These are phyloP conservation scores for Drosophila monieri DNA, from an alignment of 2,888 invertebrate species.

Conservation along the genomic window DNA sequence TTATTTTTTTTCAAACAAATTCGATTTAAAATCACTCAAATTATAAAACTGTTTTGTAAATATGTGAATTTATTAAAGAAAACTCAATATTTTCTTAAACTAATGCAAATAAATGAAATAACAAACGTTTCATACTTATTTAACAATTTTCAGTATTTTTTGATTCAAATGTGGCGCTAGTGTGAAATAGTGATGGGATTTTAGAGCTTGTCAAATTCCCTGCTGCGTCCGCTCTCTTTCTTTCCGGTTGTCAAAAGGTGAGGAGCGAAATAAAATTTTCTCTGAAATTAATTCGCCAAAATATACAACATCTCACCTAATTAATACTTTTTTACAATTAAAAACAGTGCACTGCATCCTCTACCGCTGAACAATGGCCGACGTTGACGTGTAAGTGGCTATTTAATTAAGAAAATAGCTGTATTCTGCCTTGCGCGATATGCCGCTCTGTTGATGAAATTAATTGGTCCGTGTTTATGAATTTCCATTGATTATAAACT, in stretches of 20 bases:
- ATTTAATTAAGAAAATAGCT: not conserved
- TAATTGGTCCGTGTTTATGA: slow-evolving; percentile 78
- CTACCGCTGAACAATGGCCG: slow-evolving; percentile 88
- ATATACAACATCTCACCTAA: slow-evolving; percentile 72
- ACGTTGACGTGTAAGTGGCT: slow-evolving; percentile 91
- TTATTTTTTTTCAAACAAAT: too few relatives aligned
- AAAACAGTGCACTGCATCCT: slow-evolving; percentile 81
- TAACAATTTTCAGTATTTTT: not conserved
- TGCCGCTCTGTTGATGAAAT: slow-evolving; percentile 59
- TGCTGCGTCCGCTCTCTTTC: slow-evolving; percentile 67
- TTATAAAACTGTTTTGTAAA: too few relatives aligned
- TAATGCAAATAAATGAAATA: too few relatives aligned
- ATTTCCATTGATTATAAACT: slow-evolving; percentile 67
- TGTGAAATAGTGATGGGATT: not conserved
- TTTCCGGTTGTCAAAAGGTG: slow-evolving; percentile 84
- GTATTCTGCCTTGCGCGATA: slow-evolving; percentile 1
- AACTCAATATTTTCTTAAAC: too few relatives aligned
- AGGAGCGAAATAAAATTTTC: slow-evolving; percentile 56
- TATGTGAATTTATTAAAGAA: too few relatives aligned
- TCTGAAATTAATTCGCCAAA: slow-evolving; percentile 60
- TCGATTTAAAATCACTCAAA: too few relatives aligned
- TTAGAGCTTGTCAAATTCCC: slow-evolving; percentile 1
- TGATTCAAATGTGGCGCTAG: not conserved
- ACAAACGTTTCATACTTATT: too few relatives aligned
- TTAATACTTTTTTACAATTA: slow-evolving; percentile 48